A percentile compares a stretch with the other conserved stretches of the same genome.
phyloP scores from a whole-genome alignment of 53 echinoderm and acorn worm genomes.

The Temnopleurus reevesii region DNA sequence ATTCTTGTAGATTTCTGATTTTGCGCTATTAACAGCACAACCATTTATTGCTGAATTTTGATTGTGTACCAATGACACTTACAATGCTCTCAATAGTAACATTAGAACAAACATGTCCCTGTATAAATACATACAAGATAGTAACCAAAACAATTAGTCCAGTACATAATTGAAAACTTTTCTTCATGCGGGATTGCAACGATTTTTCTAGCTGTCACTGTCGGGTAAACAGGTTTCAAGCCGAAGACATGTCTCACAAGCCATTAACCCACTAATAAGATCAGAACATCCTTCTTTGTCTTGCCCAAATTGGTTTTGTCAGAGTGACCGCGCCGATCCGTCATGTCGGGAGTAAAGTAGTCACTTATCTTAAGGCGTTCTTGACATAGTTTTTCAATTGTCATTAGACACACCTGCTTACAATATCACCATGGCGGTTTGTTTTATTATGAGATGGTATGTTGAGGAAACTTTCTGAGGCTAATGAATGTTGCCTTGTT shows the following conservation, averaged over 20 bases:
- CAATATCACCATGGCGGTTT: background rate
- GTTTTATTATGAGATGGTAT: background rate
- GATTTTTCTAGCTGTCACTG: background rate
- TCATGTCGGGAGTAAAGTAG: background rate
- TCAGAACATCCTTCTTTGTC: conserved; percentile 4
- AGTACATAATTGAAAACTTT: too few species aligned
- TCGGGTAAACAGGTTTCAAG: background rate
- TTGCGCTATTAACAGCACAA: too few species aligned
- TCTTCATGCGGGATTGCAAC: too few species aligned
- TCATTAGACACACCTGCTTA: background rate
- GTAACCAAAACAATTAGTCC: too few species aligned
- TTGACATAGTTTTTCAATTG: background rate
- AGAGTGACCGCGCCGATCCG: background rate
- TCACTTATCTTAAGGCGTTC: background rate
- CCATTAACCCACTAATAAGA: background rate
- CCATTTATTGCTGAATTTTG: too few species aligned
- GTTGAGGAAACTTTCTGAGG: background rate
- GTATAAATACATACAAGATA: too few species aligned
- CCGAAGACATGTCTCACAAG: background rate
- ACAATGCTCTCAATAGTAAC: too few species aligned
- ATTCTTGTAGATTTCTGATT: too few species aligned
- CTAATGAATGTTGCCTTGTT: background rate
- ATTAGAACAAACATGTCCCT: too few species aligned
- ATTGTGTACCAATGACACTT: too few species aligned
- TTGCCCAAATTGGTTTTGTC: background rate